These are phyloP conservation scores for Helleia helle DNA, from an alignment of 2,888 invertebrate genomes.

Conservation along the genomic window DNA sequence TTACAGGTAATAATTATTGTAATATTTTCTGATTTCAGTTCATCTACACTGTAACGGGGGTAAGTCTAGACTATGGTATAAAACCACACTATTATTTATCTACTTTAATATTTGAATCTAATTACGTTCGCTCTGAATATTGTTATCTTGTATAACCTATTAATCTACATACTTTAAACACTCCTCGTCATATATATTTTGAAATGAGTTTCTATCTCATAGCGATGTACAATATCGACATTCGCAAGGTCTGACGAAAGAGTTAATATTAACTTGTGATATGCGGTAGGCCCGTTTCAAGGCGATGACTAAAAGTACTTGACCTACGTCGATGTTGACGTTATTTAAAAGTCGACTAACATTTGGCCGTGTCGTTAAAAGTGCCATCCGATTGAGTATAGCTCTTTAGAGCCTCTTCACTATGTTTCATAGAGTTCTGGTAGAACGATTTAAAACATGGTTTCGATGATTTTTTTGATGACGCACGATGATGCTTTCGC, in stretches of 20 bases:
- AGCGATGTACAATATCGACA: constrained; percentile 25
- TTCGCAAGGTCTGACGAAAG: constrained; percentile 50
- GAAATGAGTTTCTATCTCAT: constrained; percentile 18
- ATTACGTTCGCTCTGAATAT: neutral
- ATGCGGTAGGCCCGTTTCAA: constrained; percentile 69
- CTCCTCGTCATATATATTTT: constrained; percentile 5
- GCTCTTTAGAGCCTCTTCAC: neutral
- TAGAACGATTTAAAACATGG: neutral
- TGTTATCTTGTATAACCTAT: neutral
- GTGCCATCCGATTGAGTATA: neutral
- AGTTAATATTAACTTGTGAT: constrained; percentile 64
- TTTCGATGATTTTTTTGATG: no score
- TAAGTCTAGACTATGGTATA: no score
- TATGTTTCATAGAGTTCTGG: no score
- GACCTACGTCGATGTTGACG: constrained; percentile 56
- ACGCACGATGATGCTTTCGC: no score
- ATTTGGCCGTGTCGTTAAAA: constrained; percentile 6
- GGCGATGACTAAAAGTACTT: constrained; percentile 66
- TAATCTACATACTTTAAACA: neutral
- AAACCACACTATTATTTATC: no score
- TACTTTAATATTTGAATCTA: neutral
- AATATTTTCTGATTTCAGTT: no score
- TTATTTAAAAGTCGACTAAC: constrained; percentile 42
- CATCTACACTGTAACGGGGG: no score
- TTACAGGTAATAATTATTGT: no score